These are phyloP conservation scores for Phalloptychus januarius DNA, from an alignment of 2,797 vertebrate species.

Conservation along the genomic window DNA sequence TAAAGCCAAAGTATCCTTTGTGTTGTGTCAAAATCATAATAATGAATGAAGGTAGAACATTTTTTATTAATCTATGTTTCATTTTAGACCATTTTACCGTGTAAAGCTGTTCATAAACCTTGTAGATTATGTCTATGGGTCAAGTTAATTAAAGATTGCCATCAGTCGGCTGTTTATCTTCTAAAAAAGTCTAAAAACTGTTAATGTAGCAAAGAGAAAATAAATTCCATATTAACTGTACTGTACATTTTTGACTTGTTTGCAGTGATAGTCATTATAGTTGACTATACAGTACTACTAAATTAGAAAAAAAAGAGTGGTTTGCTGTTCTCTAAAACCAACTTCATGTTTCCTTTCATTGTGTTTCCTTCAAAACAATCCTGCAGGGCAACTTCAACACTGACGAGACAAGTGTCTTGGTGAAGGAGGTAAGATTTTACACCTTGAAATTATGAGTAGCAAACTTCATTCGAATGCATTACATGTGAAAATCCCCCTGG, in stretches of 20 bases:
- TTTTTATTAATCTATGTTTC: not conserved
- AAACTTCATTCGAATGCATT: not conserved
- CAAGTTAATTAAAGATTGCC: not conserved
- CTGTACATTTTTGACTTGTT: not conserved
- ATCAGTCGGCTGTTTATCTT: not conserved
- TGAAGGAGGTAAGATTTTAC: slow-evolving; percentile 88
- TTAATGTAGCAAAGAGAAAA: not conserved
- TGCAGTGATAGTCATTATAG: not conserved
- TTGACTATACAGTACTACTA: not conserved
- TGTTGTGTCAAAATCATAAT: not conserved
- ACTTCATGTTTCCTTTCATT: not conserved
- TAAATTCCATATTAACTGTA: not conserved
- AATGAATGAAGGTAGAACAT: not conserved
- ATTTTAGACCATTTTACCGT: not conserved
- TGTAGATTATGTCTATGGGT: not conserved
- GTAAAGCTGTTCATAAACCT: not conserved
- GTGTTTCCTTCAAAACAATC: not conserved
- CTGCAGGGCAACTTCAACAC: slow-evolving; percentile 87
- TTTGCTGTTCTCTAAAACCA: too few species aligned
- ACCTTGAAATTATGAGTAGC: not conserved
- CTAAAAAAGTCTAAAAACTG: not conserved
- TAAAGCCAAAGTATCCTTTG: not conserved
- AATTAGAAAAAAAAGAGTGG: too few species aligned
- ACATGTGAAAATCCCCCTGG: slow-evolving; percentile 7
- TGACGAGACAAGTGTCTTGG: slow-evolving; percentile 88